phyloP scores from a whole-genome alignment of 2,888 invertebrate species.

The Sepiola atlantica region DNA sequence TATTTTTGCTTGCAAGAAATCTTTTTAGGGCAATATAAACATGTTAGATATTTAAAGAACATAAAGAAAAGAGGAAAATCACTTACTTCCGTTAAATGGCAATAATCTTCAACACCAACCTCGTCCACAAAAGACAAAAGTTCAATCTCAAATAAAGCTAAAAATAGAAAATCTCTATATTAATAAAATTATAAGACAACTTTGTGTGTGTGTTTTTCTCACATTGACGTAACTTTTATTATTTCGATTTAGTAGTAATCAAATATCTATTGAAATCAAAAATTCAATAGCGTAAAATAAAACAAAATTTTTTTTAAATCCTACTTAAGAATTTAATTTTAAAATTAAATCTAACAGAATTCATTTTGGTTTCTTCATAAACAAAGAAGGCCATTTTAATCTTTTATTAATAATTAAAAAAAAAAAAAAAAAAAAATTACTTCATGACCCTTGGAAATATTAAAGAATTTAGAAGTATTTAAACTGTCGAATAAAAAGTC shows the following conservation, averaged over 20 bases:
- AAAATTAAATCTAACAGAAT: no score
- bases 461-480: no score
- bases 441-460: no score
- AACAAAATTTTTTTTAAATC: neutral
- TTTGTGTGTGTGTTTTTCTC: no score
- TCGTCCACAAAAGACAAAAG: constrained; percentile 80
- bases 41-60: neutral
- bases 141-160: constrained; percentile 84
- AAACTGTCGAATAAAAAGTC: no score
- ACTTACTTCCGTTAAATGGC: constrained; percentile 73
- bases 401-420: no score
- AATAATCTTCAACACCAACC: constrained; percentile 76
- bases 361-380: no score
- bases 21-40: no score
- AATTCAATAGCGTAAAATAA: neutral
- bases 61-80: neutral
- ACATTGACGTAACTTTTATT: no score
- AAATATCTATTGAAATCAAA: neutral
- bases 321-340: neutral
- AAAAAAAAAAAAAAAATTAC: neutral
- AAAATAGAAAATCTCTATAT: constrained; percentile 49
- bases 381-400: no score
- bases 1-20: no score
- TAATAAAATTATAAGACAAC: no score
- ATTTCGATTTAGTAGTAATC: neutral